phyloP scores from a whole-genome alignment of 2,888 invertebrate genomes.

The Crematogaster levior region DNA sequence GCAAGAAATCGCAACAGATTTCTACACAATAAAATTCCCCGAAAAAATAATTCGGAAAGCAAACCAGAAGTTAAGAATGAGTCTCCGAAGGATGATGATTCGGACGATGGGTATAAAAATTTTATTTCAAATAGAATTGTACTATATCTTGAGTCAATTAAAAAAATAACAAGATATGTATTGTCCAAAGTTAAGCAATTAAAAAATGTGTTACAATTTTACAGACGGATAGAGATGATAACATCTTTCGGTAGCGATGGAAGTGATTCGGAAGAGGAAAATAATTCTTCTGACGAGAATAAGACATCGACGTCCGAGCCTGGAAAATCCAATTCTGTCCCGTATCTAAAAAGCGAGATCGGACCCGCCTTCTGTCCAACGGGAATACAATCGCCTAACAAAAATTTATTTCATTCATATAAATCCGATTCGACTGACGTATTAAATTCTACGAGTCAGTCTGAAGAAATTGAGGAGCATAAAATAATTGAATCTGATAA shows the following conservation, averaged over 20 bases:
- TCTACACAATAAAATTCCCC: conserved; percentile 70
- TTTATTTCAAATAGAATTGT: neutral
- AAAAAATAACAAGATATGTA: no score
- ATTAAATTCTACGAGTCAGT: conserved; percentile 14
- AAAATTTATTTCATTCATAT: conserved; percentile 63
- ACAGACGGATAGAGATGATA: conserved; percentile 87
- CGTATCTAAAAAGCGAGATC: conserved; percentile 30
- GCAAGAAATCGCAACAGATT: conserved; percentile 82
- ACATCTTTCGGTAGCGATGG: conserved; percentile 87
- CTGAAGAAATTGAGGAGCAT: conserved; percentile 8
- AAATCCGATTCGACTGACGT: conserved; percentile 34
- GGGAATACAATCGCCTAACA: neutral
- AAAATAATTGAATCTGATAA: conserved; percentile 11
- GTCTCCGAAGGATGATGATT: conserved; percentile 82
- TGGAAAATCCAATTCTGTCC: neutral
- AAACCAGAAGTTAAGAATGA: conserved; percentile 64
- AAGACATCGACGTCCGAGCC: conserved; percentile 40
- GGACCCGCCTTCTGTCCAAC: conserved; percentile 26
- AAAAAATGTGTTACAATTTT: conserved; percentile 63
- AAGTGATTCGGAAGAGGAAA: conserved; percentile 81
- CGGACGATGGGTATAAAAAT: conserved; percentile 85
- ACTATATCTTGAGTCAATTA: no score
- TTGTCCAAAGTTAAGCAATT: neutral
- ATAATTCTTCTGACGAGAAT: conserved; percentile 69
- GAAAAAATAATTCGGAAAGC: conserved; percentile 70